These are phyloP conservation scores for Psittacula echo DNA, from an alignment of 2,797 vertebrate genomes.

Conservation along the genomic window DNA sequence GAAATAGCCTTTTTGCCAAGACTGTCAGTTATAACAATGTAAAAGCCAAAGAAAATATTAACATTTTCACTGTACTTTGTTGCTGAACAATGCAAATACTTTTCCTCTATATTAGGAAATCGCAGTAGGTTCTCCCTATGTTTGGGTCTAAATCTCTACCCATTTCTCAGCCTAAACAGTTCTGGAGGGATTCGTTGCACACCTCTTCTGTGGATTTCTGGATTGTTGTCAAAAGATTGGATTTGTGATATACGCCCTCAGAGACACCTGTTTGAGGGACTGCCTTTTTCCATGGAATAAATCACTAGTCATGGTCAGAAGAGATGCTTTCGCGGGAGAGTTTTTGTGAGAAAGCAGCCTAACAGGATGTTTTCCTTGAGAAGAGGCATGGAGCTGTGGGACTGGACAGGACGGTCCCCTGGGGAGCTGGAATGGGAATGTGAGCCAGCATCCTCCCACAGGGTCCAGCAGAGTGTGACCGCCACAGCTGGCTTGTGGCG, in stretches of 20 bases:
- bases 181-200: background rate
- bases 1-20: slow-evolving; percentile 61
- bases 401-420: background rate
- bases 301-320: background rate
- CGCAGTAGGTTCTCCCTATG: slow-evolving; percentile 19
- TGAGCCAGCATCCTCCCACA: background rate
- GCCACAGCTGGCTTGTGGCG: rapidly evolving
- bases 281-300: background rate
- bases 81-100: slow-evolving; percentile 60
- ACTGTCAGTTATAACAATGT: slow-evolving; percentile 73
- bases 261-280: background rate
- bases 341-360: background rate
- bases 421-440: background rate
- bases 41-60: slow-evolving; percentile 72
- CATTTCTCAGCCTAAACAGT: background rate
- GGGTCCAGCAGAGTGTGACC: background rate
- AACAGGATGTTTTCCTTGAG: background rate
- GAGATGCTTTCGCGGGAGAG: background rate
- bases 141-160: background rate
- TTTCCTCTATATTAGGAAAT: slow-evolving; percentile 55
- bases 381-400: background rate
- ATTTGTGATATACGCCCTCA: background rate
- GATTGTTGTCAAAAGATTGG: background rate
- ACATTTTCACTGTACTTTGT: slow-evolving; percentile 69
- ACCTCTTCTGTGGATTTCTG: background rate